A percentile compares a stretch with the other conserved stretches of the same genome.
These are phyloP conservation scores for Meandrusa payeni DNA, from an alignment of 2,888 invertebrate species.

Conservation along the genomic window DNA sequence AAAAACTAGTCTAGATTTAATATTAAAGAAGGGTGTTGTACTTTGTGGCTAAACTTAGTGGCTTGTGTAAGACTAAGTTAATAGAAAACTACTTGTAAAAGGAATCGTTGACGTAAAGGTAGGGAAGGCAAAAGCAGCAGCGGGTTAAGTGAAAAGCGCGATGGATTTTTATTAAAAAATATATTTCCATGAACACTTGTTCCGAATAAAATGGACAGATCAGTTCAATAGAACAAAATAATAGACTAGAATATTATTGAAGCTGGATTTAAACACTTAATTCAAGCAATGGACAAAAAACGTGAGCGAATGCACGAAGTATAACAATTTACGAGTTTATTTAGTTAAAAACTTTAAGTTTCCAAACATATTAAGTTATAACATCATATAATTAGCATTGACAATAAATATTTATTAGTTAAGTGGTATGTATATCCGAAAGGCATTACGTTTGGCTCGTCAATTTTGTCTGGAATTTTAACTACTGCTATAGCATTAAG, in stretches of 20 bases:
- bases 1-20: no score
- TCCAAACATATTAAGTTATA: conserved; percentile 33
- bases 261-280: conserved; percentile 70
- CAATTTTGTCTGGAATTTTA: conserved; percentile 40
- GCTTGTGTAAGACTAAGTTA: no score
- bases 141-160: conserved; percentile 74
- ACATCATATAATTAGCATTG: conserved; percentile 41
- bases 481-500: conserved; percentile 17
- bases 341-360: conserved; percentile 10
- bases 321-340: conserved; percentile 23
- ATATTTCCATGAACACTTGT: conserved; percentile 70
- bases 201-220: conserved; percentile 73
- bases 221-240: conserved; percentile 56
- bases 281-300: conserved; percentile 52
- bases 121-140: conserved; percentile 51
- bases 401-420: conserved; percentile 41
- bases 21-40: no score
- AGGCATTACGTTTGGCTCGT: conserved; percentile 65
- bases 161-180: conserved; percentile 70
- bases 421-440: conserved; percentile 47
- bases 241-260: conserved; percentile 45
- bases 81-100: conserved; percentile 13
- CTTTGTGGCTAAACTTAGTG: no score
- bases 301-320: conserved; percentile 24
- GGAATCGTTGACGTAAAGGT: conserved; percentile 9